Percentiles rank a stretch among this genome's conserved stretches.
Evolutionary conservation across 1,140 invertebrate species (phyloP).

Genomic region (Drosophila nannoptera): DNA sequence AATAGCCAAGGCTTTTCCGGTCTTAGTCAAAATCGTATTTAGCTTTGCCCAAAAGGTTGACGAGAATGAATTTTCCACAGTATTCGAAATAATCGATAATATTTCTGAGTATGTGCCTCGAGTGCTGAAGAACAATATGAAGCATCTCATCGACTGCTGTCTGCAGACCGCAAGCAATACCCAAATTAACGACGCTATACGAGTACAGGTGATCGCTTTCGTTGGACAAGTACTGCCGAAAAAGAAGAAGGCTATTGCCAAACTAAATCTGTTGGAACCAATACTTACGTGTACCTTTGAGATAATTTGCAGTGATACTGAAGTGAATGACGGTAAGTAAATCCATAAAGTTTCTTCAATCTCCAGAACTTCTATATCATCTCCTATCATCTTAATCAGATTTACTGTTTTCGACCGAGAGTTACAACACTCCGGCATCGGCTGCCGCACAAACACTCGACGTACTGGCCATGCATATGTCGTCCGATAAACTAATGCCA

Average conservation of each 20-base stretch:
- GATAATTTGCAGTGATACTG: slow-evolving; percentile 83
- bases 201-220: slow-evolving; percentile 85
- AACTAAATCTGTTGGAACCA: slow-evolving; percentile 86
- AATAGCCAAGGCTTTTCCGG: slow-evolving; percentile 83
- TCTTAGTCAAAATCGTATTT: slow-evolving; percentile 82
- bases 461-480: slow-evolving; percentile 86
- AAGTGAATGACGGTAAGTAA: slow-evolving; percentile 83
- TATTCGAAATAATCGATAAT: slow-evolving; percentile 87
- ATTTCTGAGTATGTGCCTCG: slow-evolving; percentile 84
- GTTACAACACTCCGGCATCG: slow-evolving; percentile 80
- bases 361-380: not conserved
- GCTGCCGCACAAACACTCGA: slow-evolving; percentile 88
- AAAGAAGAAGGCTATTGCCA: slow-evolving; percentile 88
- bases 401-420: slow-evolving; percentile 39
- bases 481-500: slow-evolving; percentile 88
- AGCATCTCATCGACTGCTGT: slow-evolving; percentile 84
- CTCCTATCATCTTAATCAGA: slow-evolving; percentile 11
- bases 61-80: slow-evolving; percentile 82
- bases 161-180: slow-evolving; percentile 82
- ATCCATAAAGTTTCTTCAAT: slow-evolving; percentile 43
- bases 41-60: slow-evolving; percentile 81
- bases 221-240: slow-evolving; percentile 83
- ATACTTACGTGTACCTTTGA: slow-evolving; percentile 85
- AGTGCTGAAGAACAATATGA: slow-evolving; percentile 84
- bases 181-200: slow-evolving; percentile 81